A percentile compares a stretch with the other conserved stretches of the same genome.
These are phyloP conservation scores for Merluccius polli DNA, from an alignment of 2,797 vertebrate genomes.

Conservation along the genomic window DNA sequence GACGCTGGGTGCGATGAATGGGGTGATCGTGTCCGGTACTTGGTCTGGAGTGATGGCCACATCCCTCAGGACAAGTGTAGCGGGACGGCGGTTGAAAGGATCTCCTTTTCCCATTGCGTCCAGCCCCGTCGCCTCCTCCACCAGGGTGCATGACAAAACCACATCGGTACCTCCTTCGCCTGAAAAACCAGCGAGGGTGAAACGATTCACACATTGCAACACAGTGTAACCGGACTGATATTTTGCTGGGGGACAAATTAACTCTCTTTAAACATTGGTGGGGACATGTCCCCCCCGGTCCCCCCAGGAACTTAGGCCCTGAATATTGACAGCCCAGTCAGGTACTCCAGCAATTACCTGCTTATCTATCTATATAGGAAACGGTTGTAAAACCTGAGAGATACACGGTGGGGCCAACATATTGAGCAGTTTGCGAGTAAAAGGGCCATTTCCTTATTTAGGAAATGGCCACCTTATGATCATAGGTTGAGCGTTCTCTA, in stretches of 20 bases:
- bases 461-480: neutral
- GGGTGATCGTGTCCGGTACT: constrained; percentile 67
- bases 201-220: too few species aligned
- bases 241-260: too few species aligned
- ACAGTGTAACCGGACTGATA: too few species aligned
- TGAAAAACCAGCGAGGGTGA: too few species aligned
- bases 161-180: constrained; percentile 69
- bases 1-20: constrained; percentile 65
- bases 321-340: too few species aligned
- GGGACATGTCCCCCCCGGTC: too few species aligned
- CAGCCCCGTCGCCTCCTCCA: constrained; percentile 62
- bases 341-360: too few species aligned
- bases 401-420: neutral
- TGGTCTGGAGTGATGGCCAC: constrained; percentile 57
- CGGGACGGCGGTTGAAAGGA: constrained; percentile 59
- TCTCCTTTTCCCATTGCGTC: constrained; percentile 51
- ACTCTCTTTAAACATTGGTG: too few species aligned
- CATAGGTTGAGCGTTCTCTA: neutral
- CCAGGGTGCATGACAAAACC: constrained; percentile 74
- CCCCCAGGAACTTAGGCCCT: too few species aligned
- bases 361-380: too few species aligned
- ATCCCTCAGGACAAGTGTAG: constrained; percentile 72
- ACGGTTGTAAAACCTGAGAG: too few species aligned
- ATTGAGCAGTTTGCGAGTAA: neutral
- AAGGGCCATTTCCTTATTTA: neutral